Evolutionary conservation across 35 echinoderm and acorn worm species (phyloP).

Genomic region (Antedon bifida): DNA sequence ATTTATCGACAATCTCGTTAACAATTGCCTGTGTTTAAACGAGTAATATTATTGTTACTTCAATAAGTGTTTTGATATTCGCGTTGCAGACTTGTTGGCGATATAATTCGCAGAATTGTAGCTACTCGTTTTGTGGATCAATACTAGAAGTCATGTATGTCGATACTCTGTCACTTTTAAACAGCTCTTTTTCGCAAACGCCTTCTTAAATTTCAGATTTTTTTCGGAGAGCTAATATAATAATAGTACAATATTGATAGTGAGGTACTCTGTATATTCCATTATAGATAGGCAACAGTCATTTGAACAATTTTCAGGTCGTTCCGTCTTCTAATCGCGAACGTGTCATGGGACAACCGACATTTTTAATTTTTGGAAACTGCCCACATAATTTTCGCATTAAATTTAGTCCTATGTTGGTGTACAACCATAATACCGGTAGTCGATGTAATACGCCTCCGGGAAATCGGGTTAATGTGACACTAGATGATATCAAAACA

Average conservation of each 20-base stretch:
- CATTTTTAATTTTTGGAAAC: no score
- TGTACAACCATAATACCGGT: background rate
- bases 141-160: background rate
- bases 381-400: no score
- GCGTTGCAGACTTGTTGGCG: background rate
- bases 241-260: no score
- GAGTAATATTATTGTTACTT: background rate
- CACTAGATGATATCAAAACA: background rate
- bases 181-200: no score
- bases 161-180: background rate
- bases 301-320: no score
- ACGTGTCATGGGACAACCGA: no score
- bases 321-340: no score
- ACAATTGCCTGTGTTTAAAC: background rate
- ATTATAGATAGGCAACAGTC: no score
- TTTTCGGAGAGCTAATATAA: no score
- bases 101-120: background rate
- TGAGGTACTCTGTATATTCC: no score
- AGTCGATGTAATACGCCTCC: background rate
- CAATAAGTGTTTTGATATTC: background rate
- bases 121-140: background rate
- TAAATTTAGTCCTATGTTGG: no score
- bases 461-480: background rate
- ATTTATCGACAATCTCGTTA: background rate
- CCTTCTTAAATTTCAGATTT: no score